Base-by-base conservation (phyloP, 2,888 invertebrate species). In the Pristionchus arcanus region DNA sequence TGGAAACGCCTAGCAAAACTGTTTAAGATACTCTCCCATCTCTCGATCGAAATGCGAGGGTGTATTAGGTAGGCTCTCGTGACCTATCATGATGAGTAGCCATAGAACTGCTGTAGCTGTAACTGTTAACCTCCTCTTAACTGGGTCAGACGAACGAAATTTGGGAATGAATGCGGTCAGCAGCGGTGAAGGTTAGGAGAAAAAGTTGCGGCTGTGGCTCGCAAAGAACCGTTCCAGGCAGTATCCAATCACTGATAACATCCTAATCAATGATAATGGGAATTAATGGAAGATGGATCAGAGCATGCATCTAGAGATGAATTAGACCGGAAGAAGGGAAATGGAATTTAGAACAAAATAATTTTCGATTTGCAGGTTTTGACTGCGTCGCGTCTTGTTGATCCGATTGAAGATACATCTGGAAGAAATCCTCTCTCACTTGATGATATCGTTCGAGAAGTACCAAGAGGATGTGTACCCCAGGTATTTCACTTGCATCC, bases 381-480 rank as follows among this genome's bases (percentile, higher is more conserved):
- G 83, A 83, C 68, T 9, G 49, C 66, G 19, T 92, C 92, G 4
- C 90, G 90, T 68, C 89, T 93, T 15, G 89, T 93, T 83, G 92
- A 92, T 55, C 91, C 93, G 21, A 91, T 92, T 19, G 93, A 93
- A 84, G 93, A 93, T 90, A 92, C 92, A 74, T 92, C 91, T 49
- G 92, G 92, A 1, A 59, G 93, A 28, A 91, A 85, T 74, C 91
- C 92, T 87, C 91, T 94, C 13, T 94, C 94, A 13, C 92, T 94
- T 49, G 94, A 94, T 90, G 94, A 95, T 81, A 92, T 94, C 90
- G 94, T 94, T 0, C 90, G 93, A 77, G 92, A 94, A 37, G 94
- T 95, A 5, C 91, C 93, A 31, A 92, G 92, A 49, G 94, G 94
- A 86, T 94, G 94, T 90, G 94, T 94, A 31, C 94, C 94, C 16